Conservation (phyloP, 2,113 vertebrate species). For the Chroicocephalus ridibundus region DNA sequence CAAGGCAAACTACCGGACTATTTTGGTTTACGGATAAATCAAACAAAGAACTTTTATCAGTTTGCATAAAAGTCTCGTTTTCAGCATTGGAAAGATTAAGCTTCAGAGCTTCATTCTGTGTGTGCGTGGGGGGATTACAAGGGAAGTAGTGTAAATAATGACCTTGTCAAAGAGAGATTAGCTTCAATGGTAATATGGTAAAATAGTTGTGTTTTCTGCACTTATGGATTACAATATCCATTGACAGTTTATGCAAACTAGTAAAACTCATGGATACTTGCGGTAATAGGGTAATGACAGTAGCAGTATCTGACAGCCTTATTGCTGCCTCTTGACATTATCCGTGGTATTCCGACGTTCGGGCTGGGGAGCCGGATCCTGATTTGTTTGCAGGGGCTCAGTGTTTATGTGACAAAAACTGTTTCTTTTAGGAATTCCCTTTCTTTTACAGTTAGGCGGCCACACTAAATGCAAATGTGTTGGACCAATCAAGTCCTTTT, state of each 20-base stretch:
- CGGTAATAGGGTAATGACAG: background rate
- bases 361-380: rapidly evolving
- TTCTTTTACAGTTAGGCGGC: background rate
- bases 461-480: background rate
- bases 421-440: background rate
- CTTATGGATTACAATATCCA: slow-evolving; percentile 15
- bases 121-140: background rate
- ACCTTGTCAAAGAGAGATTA: slow-evolving; percentile 38
- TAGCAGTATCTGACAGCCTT: background rate
- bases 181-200: background rate
- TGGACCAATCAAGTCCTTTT: background rate
- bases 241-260: background rate
- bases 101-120: background rate
- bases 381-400: background rate
- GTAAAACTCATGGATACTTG: background rate
- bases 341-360: background rate
- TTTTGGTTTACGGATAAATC: slow-evolving; percentile 55
- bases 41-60: slow-evolving; percentile 50
- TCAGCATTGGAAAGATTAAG: slow-evolving; percentile 3
- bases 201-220: background rate
- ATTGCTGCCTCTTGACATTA: background rate
- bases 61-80: slow-evolving; percentile 58
- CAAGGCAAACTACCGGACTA: slow-evolving; percentile 53
- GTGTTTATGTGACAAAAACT: background rate
- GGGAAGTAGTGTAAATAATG: background rate